Evolutionary conservation across 2,113 vertebrate genomes (phyloP), one percentile per base, ranked within the genome.

Genomic region (Cichladusa arquata): DNA sequence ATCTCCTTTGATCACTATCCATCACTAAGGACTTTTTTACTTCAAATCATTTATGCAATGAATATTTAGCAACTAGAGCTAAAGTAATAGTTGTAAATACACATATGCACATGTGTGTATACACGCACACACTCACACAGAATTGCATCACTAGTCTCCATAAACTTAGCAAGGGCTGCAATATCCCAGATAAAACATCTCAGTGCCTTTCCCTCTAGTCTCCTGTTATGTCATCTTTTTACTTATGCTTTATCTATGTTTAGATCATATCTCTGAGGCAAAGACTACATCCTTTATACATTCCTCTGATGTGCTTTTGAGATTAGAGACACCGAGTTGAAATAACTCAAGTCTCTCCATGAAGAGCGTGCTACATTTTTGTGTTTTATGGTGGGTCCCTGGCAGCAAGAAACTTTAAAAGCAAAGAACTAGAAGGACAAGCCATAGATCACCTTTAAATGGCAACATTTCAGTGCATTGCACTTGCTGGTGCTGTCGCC

Each of bases 281-380:
- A 92, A 86, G 24, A 72, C 65, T 79, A 56, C 79, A 85, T 94
- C 85, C 85, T 86, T 95, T 66, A 85, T 76, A 82, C 14, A 31
- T 73, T 92, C 85, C 34, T 90, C 58, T 86, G 79, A 93, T 95
- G 71, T 90, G 81, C 64, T 90, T 91, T 74, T 88, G 84, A 90
- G 81, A 94, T 88, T 86, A 85, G 79, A 95, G 45, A 70, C 78
- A 73, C 42, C 5, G 19, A 89, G 78, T 44, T 0, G 0, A 95
- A 95, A 94, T 88, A 96, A 92, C 72, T 93, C 81, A 83, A 83
- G 71, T 48, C 33, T 77, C 40, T 91, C 87, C 81, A 80, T 73
- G 84, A 93, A 80, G 6, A 88, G 29, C 38, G 31, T 77, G 69
- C 64, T 73, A 73, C 44, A 47, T 47, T 96, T 95, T 58, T 83